phyloP scores from a whole-genome alignment of 2,888 invertebrate genomes.

The Creontiades dilutus region DNA sequence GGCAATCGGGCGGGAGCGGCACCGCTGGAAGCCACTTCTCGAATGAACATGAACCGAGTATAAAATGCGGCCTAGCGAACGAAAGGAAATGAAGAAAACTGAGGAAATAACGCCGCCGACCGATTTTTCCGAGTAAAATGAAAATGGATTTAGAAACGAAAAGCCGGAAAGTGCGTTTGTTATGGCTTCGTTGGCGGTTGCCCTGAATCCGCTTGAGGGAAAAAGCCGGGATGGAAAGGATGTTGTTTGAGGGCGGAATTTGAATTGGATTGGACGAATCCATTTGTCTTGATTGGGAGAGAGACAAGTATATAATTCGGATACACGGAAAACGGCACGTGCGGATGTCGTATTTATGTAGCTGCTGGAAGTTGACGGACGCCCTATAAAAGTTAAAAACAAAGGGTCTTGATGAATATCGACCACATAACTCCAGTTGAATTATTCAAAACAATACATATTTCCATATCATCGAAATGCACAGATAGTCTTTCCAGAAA shows the following conservation, averaged over 20 bases:
- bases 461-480: too few species aligned
- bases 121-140: neutral
- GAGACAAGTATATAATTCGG: too few species aligned
- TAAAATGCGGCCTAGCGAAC: slow-evolving; percentile 2
- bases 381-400: too few species aligned
- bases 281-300: neutral
- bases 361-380: too few species aligned
- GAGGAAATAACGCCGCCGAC: neutral
- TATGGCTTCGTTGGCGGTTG: neutral
- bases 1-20: slow-evolving; percentile 12
- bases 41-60: slow-evolving; percentile 26
- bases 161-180: neutral
- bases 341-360: too few species aligned
- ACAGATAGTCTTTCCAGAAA: too few species aligned
- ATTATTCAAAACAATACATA: too few species aligned
- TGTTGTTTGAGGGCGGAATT: neutral
- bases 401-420: too few species aligned
- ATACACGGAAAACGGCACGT: too few species aligned
- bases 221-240: slow-evolving; percentile 9
- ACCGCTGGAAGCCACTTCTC: slow-evolving; percentile 15
- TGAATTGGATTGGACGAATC: neutral
- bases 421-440: too few species aligned
- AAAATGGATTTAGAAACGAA: neutral
- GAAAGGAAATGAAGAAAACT: neutral
- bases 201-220: neutral